A percentile compares a stretch with the other conserved stretches of the same genome.
These are phyloP conservation scores for Myiotriccus ornatus DNA, from an alignment of 2,797 vertebrate genomes.

Conservation along the genomic window DNA sequence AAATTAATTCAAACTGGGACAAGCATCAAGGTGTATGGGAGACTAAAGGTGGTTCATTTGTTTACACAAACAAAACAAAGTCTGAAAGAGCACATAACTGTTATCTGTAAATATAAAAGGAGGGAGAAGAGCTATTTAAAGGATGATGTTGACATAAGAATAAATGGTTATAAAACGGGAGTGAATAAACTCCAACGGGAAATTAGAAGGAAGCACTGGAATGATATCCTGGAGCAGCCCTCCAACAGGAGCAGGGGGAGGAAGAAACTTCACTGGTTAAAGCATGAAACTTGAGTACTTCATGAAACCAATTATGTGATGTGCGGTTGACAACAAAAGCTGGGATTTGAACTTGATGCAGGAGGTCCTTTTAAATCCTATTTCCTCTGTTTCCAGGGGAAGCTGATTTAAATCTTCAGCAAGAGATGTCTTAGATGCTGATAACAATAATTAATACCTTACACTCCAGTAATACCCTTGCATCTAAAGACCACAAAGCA, in stretches of 20 bases:
- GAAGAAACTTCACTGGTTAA: background rate
- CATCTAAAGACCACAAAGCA: background rate
- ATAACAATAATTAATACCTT: slow-evolving; percentile 53
- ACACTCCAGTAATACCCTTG: background rate
- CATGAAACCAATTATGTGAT: slow-evolving; percentile 2
- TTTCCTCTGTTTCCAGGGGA: slow-evolving; percentile 24
- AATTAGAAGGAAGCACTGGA: background rate
- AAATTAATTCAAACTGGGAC: background rate
- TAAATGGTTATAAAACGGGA: slow-evolving; percentile 8
- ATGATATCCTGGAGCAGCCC: background rate
- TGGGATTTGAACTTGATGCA: background rate
- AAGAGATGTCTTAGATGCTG: slow-evolving; percentile 23
- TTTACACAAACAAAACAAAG: slow-evolving; percentile 19
- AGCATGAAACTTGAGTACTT: slow-evolving; percentile 7
- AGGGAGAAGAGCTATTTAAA: slow-evolving; percentile 25
- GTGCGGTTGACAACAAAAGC: slow-evolving; percentile 20
- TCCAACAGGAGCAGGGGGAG: background rate
- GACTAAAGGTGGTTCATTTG: background rate
- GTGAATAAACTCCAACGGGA: slow-evolving; percentile 27
- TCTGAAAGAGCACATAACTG: background rate
- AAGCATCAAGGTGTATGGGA: background rate
- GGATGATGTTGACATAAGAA: background rate
- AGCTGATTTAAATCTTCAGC: slow-evolving; percentile 22
- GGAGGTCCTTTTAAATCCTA: slow-evolving; percentile 37
- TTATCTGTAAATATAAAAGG: background rate